Evolutionary conservation across 2,797 vertebrate genomes (phyloP), one percentile per base, ranked within the genome.

Genomic region (Smutsia gigantea): DNA sequence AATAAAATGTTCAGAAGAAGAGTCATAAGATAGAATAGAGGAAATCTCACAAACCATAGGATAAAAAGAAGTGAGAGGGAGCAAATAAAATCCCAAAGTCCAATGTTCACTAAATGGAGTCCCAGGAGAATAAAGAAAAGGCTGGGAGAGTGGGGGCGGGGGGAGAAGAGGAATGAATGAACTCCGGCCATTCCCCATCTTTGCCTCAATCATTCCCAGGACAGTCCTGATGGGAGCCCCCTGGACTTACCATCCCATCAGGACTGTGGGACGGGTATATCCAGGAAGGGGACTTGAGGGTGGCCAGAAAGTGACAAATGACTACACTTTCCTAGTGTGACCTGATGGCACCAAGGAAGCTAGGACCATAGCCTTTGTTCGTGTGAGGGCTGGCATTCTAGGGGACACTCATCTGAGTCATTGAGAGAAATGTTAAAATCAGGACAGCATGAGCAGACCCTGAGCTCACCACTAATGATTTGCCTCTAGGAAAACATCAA

Each of bases 1-100:
- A 92, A 93, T 82, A 82, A 77, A 89, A 78, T 72, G 34, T n/a
- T 92, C 31, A 74, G 59, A 87, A 66, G n/a, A 49, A 69, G 37
- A 82, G 66, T 51, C 11, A 17, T 74, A 78, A 93, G 37, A 34
- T 49, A 84, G 89, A 69, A 86, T 25, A 64, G n/a, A 83, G 14
- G 14, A 53, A 64, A 71, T 63, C 57, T 61, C n/a, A 74, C n/a
- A 89, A 55, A 57, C 13, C 21, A 34, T 14, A 74, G 15, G 25
- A 18, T 49, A 21, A 53, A 74, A 69, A 51, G 25, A 51, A 66
- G 75, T 49, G 27, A 61, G 63, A 77, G 81, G 66, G 72, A 39
- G 72, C 72, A 88, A 17, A 72, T 75, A 19, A 92, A 93, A 64
- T 14, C 21, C 42, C 2, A 7, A 85, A 82, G 37, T 25, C 46